These are phyloP conservation scores for Neogale vison DNA, from an alignment of 2,113 vertebrate species.

Conservation along the genomic window DNA sequence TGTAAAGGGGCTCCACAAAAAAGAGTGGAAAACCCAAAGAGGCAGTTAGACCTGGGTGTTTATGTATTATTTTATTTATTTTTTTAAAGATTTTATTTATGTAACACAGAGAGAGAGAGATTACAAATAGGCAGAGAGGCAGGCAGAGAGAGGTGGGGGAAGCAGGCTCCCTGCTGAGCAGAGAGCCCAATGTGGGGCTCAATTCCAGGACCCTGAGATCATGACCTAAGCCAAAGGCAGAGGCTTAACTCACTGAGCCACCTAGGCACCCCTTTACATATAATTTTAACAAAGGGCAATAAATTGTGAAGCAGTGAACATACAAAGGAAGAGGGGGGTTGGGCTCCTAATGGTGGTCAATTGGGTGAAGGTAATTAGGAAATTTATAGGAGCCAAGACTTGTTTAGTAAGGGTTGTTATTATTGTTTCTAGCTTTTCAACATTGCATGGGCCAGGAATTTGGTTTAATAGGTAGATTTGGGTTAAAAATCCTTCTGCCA, in stretches of 20 bases:
- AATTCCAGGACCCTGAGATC: too few relatives aligned
- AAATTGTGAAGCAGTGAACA: too few relatives aligned
- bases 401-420: not conserved
- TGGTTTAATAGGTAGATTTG: not conserved
- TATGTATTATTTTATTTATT: not conserved
- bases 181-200: too few relatives aligned
- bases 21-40: not conserved
- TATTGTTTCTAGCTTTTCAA: not conserved
- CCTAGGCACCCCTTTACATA: too few relatives aligned
- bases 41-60: too few relatives aligned
- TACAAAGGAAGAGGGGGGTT: not conserved
- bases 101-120: too few relatives aligned
- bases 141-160: too few relatives aligned
- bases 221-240: too few relatives aligned
- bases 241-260: too few relatives aligned
- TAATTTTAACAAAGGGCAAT: not conserved
- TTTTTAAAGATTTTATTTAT: too few relatives aligned
- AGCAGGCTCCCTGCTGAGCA: too few relatives aligned
- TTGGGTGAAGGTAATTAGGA: not conserved
- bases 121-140: too few relatives aligned
- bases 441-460: not conserved
- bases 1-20: not conserved
- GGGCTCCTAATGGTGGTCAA: not conserved
- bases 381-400: not conserved
- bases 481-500: not conserved